phyloP scores from a whole-genome alignment of 2,797 vertebrate species.

The Pogoniulus pusillus region DNA sequence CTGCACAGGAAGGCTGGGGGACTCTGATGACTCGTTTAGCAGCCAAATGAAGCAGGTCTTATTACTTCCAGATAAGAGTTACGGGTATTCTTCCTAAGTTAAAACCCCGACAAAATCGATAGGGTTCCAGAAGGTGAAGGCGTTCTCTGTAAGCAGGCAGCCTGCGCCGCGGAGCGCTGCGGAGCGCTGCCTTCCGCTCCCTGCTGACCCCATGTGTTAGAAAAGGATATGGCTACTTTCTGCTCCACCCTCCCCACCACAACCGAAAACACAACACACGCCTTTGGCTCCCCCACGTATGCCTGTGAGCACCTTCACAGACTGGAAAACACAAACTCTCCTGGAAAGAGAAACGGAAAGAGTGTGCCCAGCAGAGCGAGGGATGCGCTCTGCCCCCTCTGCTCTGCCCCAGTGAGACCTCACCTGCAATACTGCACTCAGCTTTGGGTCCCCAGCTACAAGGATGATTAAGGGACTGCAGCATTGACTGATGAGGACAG shows the following conservation, averaged over 20 bases:
- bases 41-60: constrained; percentile 11
- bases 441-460: too few relatives aligned
- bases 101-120: not conserved
- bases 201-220: constrained; percentile 24
- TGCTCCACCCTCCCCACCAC: not conserved
- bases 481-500: too few relatives aligned
- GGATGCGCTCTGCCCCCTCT: too few relatives aligned
- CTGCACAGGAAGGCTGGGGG: not conserved
- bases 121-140: constrained; percentile 6
- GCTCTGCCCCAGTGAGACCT: too few relatives aligned
- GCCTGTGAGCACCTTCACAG: not conserved
- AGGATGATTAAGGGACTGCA: too few relatives aligned
- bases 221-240: not conserved
- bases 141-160: not conserved
- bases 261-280: not conserved
- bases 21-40: constrained; percentile 21
- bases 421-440: too few relatives aligned
- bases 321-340: not conserved
- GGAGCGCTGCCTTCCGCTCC: not conserved
- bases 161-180: rapidly evolving
- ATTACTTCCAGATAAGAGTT: not conserved
- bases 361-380: not conserved
- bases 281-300: not conserved
- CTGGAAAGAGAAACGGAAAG: not conserved
- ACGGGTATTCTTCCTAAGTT: not conserved